Evolutionary conservation across 2,797 vertebrate species (phyloP), one percentile per base, ranked within the genome.

Genomic region (Esox masquinongy): DNA sequence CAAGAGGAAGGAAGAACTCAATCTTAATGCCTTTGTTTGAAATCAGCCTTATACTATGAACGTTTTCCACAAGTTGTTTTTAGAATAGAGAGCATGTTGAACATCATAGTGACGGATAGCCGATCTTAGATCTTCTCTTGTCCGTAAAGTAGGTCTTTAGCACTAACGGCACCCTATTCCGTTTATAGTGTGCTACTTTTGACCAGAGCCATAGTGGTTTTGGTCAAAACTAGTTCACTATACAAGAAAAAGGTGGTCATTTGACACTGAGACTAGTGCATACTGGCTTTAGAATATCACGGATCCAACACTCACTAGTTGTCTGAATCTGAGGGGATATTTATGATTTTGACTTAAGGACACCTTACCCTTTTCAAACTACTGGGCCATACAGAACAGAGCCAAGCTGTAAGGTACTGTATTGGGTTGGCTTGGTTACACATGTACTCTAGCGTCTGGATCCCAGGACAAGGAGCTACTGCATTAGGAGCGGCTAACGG

Each of bases 1-100:
- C 64, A 78, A 75, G 36, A 75, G 75, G 68, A 81, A 75, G 67
- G 69, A 76, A 78, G 19, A 78, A 82, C 56, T 80, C 77, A 76
- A 82, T 76, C 51, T 51, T 74, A 70, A 74, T 76, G 78, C 80
- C 24, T 70, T 26, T 26, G 39, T 50, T 79, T 82, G 11, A 80
- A 79, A 80, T 80, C 50, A 26, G 69, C 77, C 77, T 79, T 81
- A 73, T 70, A 75, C 53, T 39, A 31, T 67, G 49, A 66, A 47
- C 34, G 29, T 24, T 47, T 51, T 77, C 50, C 70, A 15, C 63
- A 34, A 72, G n/a, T 76, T 83, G 76, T 49, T 66, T 73, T 59
- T 72, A 66, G 76, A 53, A 68, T 43, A 70, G 53, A 34, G n/a
- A 74, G 73, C 43, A 15, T 49, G 43, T 49, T 79, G 82, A 75